A percentile compares a stretch with the other conserved stretches of the same genome.
phyloP scores from a whole-genome alignment of 2,113 vertebrate species.

The Phoenicopterus ruber region DNA sequence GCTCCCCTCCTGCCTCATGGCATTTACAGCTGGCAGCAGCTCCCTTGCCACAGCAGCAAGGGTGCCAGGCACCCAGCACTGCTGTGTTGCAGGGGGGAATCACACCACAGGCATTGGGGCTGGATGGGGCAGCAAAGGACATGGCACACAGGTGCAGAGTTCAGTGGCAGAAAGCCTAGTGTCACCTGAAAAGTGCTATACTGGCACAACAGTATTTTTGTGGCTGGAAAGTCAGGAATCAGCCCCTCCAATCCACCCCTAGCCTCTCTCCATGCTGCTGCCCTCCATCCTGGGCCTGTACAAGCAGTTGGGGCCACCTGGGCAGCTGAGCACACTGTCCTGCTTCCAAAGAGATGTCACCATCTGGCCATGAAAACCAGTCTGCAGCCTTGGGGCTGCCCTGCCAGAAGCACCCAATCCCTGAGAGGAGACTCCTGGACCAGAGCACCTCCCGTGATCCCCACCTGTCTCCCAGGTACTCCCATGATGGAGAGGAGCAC shows the following conservation, averaged over 20 bases:
- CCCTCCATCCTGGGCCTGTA: not conserved
- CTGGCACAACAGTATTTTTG: not conserved
- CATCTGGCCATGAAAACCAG: not conserved
- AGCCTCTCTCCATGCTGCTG: not conserved
- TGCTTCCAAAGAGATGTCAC: not conserved
- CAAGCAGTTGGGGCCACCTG: not conserved
- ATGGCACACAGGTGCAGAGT: rapidly evolving
- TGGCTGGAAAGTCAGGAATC: not conserved
- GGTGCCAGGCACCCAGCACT: not conserved
- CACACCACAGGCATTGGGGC: not conserved
- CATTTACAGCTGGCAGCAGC: not conserved
- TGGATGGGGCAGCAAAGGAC: not conserved
- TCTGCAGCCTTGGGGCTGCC: not conserved
- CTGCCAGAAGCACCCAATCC: not conserved
- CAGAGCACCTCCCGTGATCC: not conserved
- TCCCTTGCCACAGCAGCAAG: not conserved
- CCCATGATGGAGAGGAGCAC: not conserved
- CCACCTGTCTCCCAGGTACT: not conserved
- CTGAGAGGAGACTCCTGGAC: not conserved
- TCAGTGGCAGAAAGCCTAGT: not conserved
- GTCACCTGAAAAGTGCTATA: not conserved
- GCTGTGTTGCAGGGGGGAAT: too few relatives aligned
- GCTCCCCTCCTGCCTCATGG: not conserved
- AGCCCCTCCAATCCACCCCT: not conserved
- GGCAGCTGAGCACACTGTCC: not conserved